These are phyloP conservation scores for Lagopus muta DNA, from an alignment of 2,113 vertebrate species.

Conservation along the genomic window DNA sequence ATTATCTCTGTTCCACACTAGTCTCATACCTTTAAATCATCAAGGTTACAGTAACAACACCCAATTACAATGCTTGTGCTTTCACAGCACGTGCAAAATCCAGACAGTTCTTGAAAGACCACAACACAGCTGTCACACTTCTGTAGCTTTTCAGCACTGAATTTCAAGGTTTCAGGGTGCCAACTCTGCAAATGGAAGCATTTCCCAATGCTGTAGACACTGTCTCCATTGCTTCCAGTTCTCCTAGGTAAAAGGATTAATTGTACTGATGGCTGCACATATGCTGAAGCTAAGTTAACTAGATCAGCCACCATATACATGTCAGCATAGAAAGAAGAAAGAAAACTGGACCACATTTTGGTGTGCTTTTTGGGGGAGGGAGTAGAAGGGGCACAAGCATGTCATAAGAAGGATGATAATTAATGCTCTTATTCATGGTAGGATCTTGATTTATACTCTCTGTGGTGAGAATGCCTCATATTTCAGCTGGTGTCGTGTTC, in stretches of 20 bases:
- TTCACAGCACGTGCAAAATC: not conserved
- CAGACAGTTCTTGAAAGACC: not conserved
- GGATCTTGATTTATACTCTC: slow-evolving; percentile 17
- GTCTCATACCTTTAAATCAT: not conserved
- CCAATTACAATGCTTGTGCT: not conserved
- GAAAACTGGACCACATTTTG: not conserved
- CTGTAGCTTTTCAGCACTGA: not conserved
- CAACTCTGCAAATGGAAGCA: not conserved
- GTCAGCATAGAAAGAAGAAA: not conserved
- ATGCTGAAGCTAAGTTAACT: not conserved
- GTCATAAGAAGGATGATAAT: slow-evolving; percentile 49
- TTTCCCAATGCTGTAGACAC: not conserved
- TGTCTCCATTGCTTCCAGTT: not conserved
- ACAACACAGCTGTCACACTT: not conserved
- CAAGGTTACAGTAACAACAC: rapidly evolving
- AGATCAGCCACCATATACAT: not conserved
- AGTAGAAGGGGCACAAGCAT: not conserved
- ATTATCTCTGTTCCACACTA: not conserved
- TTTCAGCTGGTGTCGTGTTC: slow-evolving; percentile 35
- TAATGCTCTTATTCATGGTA: not conserved
- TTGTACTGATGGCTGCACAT: not conserved
- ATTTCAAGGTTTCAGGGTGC: not conserved
- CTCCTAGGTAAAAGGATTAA: not conserved
- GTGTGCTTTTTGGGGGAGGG: not conserved
- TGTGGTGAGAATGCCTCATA: slow-evolving; percentile 16